Evolutionary conservation across 1,140 invertebrate genomes (phyloP), one percentile per base, ranked within the genome.

Genomic region (Habropoda laboriosa): DNA sequence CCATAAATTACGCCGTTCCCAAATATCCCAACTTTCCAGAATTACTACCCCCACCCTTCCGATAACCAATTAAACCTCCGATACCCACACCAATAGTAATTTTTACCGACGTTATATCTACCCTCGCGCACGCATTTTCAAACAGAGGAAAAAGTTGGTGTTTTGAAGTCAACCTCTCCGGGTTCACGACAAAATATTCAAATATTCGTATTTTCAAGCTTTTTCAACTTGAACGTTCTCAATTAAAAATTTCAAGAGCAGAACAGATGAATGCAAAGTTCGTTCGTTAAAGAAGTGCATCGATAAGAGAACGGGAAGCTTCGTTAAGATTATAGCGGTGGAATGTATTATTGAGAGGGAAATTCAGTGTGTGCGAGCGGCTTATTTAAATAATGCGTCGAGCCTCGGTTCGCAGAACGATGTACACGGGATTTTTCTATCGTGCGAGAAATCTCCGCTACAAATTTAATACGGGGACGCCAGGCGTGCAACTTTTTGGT

Each of bases 361-460:
- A 30, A 30, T 64, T 27, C 10, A 16, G 16, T 49, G 10, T 40
- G 18, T 40, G 3, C 40, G n/a, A 67, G 42, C 27, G 38, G 64
- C 42, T 49, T 47, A 47, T 67, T 47, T 67, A 49, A 45, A 64
- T 67, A 67, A 67, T 47, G 32, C 42, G 49, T 67, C n/a, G 24
- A 18, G 27, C 30, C 32, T 21, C n/a, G n/a, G 30, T 47, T 67
- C 49, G n/a, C n/a, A 49, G 38, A 67, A 32, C 45, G 27, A 32
- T 21, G 40, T 64, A 21, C 8, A 6, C 3, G 18, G 55, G 21
- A 64, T 27, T 45, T 64, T 64, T 45, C 21, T 1, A 30, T 47
- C 42, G 18, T 8, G n/a, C n/a, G n/a, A n/a, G 38, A 27, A 71
- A 53, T 67, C 4, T 7, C 27, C n/a, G 10, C 30, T 7, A 21